Percentiles rank a stretch among this genome's conserved stretches.
phyloP scores from a whole-genome alignment of 2,113 vertebrate species.

The Pseudorasbora parva region DNA sequence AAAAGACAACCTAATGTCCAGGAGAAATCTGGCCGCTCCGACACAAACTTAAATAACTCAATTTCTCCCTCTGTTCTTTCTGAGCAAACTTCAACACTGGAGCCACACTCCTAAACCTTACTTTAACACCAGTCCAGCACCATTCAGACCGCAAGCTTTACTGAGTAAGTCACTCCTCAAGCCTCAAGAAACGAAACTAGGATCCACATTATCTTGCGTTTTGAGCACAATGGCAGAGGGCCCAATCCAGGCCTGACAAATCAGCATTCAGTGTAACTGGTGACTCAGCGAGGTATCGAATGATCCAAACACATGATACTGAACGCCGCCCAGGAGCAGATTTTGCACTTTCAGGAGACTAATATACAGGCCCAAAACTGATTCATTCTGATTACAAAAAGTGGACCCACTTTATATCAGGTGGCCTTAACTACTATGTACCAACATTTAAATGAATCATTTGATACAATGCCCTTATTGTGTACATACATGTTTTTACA shows the following conservation, averaged over 20 bases:
- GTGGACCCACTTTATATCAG: too few relatives aligned
- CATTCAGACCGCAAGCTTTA: neutral
- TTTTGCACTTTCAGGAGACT: neutral
- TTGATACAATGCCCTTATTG: too few relatives aligned
- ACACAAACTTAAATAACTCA: neutral
- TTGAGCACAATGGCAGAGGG: constrained; percentile 9
- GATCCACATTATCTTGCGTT: constrained; percentile 32
- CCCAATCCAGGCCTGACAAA: neutral
- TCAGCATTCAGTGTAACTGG: constrained; percentile 15
- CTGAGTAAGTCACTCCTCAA: neutral
- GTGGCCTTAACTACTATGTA: too few relatives aligned
- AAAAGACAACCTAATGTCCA: neutral
- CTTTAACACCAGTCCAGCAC: neutral
- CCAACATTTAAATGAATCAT: too few relatives aligned
- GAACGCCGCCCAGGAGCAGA: neutral
- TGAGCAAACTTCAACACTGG: neutral
- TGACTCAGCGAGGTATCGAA: constrained; percentile 44
- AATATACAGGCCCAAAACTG: neutral
- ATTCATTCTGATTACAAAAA: neutral
- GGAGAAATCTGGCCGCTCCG: neutral
- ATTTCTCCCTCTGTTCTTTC: neutral
- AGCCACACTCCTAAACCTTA: neutral
- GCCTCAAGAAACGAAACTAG: neutral
- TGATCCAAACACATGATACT: constrained; percentile 37
- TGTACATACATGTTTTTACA: too few relatives aligned